Base-by-base conservation (phyloP, 2,797 vertebrate genomes). In the Urosaurus nigricauda region DNA sequence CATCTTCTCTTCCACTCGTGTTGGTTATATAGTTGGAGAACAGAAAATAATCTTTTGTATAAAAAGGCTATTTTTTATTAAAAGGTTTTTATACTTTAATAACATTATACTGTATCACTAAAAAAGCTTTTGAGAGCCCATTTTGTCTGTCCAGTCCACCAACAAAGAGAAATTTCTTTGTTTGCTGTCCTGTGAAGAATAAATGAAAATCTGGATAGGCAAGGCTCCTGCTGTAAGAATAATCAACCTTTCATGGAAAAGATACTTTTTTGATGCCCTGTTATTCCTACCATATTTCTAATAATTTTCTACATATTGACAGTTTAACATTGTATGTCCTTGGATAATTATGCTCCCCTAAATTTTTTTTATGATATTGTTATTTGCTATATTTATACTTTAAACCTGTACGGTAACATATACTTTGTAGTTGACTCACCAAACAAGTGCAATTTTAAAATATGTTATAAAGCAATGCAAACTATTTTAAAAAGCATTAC, bases 261-360 rank as follows among this genome's bases (percentile, higher is more conserved):
- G 47, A 4, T 19, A 24, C 53, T 74, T 37, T 70, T 92, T 91
- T 83, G 86, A 11, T 87, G 91, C 79, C 87, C 63, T 73, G 86
- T 58, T 24, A 47, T 73, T 77, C 88, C 58, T 87, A 51, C 63
- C 53, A 63, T n/a, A n/a, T n/a, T 53, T 40, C 43, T 85, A 58
- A 85, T 43, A 77, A 8, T 70, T 79, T 70, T 92, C 4, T 86
- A 32, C 88, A 5, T 91, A 89, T 83, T 80, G 37, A 87, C 93
- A 92, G 93, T 89, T 1, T 90, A 85, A 94, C 90, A 84, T 89
- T 91, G 90, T 90, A 92, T 90, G 78, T 63, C 74, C 78, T 86
- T 88, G 70, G 56, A 17, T 16, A 68, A 21, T 93, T 88, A 90
- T 78, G 86, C 86, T 94, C 92, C 89, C 91, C 91, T 86, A 91